Evolutionary conservation across 1,140 invertebrate genomes (phyloP), one percentile per base, ranked within the genome.

Genomic region (Mycetomoellerius zeteki): DNA sequence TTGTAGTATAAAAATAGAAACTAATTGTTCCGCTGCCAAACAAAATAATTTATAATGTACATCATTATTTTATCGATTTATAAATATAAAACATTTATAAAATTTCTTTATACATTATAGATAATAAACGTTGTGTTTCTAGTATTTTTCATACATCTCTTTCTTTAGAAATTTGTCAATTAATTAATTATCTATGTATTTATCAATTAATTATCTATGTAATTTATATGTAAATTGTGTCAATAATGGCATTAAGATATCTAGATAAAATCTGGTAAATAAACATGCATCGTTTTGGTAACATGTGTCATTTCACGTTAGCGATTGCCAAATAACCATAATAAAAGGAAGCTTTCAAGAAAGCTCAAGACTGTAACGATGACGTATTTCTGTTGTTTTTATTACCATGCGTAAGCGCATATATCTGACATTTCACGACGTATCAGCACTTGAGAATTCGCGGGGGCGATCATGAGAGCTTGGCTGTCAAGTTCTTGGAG

Each of bases 391-490:
- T 60, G 33, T 77, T 62, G 21, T 77, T 24, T 77, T 60, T 62
- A 43, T 58, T 60, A 24, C n/a, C 21, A 16, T 43, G 37, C 30
- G 37, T 62, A 62, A 58, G 33, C 21, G 33, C 16, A n/a, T 21
- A 4, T 43, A 21, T 62, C 24, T 64, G 56, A 77, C 56, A 64
- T 62, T 77, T n/a, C 7, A 84, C 27, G n/a, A 7, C 12, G 37
- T n/a, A 62, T 37, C 62, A 77, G 21, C 64, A 54, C 37, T 58
- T 56, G 10, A 21, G 82, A 89, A 89, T 81, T 89, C 19, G 64
- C 75, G 87, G 65, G 67, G 88, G 82, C 62, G 87, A 67, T 50
- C n/a, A 84, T 16, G 62, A 69, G 52, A n/a, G 72, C 37, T 56
- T 30, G 60, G 14, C 47, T 87, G 85, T 81, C 65, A 77, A 81